Evolutionary conservation across 2,888 invertebrate species (phyloP).

Genomic region (Phania funesta): DNA sequence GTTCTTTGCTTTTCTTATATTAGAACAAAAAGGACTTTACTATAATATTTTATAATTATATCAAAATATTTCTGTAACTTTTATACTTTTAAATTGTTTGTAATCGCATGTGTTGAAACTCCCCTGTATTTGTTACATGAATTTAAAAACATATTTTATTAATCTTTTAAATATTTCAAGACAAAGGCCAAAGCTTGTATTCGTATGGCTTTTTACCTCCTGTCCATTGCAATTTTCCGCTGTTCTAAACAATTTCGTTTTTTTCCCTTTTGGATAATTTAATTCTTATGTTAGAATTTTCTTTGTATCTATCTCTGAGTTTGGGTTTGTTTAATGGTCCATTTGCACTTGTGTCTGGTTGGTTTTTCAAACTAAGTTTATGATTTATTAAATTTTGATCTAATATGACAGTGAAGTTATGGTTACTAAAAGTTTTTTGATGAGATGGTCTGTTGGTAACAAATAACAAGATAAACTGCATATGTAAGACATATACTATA

Average conservation of each 20-base stretch:
- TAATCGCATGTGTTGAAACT: neutral
- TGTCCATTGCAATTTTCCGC: constrained; percentile 57
- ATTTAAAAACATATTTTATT: constrained; percentile 26
- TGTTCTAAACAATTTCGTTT: constrained; percentile 44
- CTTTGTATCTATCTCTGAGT: neutral
- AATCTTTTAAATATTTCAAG: constrained; percentile 59
- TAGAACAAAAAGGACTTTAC: constrained; percentile 46
- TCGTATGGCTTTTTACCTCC: constrained; percentile 32
- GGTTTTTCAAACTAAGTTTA: constrained; percentile 50
- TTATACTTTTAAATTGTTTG: neutral
- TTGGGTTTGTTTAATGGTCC: neutral
- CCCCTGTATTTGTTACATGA: neutral
- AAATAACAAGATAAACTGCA: neutral
- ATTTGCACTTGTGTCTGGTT: neutral
- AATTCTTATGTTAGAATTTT: constrained; percentile 38
- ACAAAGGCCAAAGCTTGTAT: constrained; percentile 16
- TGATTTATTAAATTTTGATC: constrained; percentile 70
- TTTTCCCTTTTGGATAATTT: constrained; percentile 18
- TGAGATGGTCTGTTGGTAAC: constrained; percentile 5
- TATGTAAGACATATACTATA: too few species aligned
- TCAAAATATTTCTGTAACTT: constrained; percentile 54
- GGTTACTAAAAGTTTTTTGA: constrained; percentile 49
- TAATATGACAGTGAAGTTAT: constrained; percentile 66
- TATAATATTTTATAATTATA: constrained; percentile 58
- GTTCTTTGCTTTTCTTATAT: neutral